Evolutionary conservation across 2,888 invertebrate species (phyloP).

Genomic region (Drosophila bunnanda): DNA sequence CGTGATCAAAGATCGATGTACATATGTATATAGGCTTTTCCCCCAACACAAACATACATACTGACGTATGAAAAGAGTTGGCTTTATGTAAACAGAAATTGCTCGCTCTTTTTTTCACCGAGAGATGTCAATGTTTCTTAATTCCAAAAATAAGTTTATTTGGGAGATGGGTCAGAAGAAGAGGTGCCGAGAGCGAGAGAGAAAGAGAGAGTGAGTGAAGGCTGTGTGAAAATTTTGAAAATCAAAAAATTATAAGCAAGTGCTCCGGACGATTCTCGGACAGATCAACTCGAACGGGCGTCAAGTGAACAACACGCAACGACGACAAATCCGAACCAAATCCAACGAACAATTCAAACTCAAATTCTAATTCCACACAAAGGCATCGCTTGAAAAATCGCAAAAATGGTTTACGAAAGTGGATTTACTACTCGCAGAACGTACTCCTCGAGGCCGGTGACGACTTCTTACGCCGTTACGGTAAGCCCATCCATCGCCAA

Average conservation of each 20-base stretch:
- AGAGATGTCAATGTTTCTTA: slow-evolving; percentile 70
- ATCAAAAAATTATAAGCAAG: slow-evolving; percentile 80
- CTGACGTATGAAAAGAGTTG: slow-evolving; percentile 37
- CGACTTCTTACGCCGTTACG: slow-evolving; percentile 91
- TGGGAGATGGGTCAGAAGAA: slow-evolving; percentile 59
- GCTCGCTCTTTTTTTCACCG: slow-evolving; percentile 60
- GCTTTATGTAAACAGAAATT: slow-evolving; percentile 52
- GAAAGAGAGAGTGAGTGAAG: slow-evolving; percentile 50
- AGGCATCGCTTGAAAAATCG: slow-evolving; percentile 34
- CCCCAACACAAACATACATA: slow-evolving; percentile 10
- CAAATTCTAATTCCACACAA: slow-evolving; percentile 31
- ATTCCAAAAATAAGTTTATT: slow-evolving; percentile 85
- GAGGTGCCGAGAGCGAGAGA: slow-evolving; percentile 33
- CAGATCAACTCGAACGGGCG: slow-evolving; percentile 85
- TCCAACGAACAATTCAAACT: slow-evolving; percentile 60
- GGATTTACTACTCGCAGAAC: slow-evolving; percentile 96
- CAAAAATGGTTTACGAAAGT: slow-evolving; percentile 95
- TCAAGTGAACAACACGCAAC: slow-evolving; percentile 83
- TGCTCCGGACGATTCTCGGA: slow-evolving; percentile 65
- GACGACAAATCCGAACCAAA: slow-evolving; percentile 66
- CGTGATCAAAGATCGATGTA: slow-evolving; percentile 22
- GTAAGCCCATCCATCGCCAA: slow-evolving; percentile 86
- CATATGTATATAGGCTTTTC: slow-evolving; percentile 28
- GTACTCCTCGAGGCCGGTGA: slow-evolving; percentile 88
- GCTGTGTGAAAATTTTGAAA: slow-evolving; percentile 62